Evolutionary conservation across 2,888 invertebrate genomes (phyloP), one percentile per base, ranked within the genome.

Genomic region (Cepaea hortensis): DNA sequence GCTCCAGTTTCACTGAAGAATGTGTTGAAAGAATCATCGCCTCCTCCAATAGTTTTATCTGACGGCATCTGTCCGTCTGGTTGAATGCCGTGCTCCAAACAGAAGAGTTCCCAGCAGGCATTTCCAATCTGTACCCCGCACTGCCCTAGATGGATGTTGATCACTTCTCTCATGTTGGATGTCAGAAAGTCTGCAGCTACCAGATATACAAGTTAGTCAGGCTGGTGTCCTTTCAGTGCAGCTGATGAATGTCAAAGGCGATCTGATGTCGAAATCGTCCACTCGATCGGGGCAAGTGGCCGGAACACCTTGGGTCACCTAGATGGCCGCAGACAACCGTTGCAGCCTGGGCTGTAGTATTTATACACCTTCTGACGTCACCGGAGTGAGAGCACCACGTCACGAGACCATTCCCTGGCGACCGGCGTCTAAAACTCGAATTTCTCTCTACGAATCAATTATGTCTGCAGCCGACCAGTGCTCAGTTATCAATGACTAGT

Each of bases 61-160:
- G 85, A 85, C 9, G 85, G 85, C 76, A 85, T 55, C 61, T 77
- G 72, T 35, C 85, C 85, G 50, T 85, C 85, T 13, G 85, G 85
- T 50, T 80, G 79, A 90, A 95, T 95, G 80, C 95, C 95, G 92
- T 95, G 95, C 90, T 95, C 95, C 88, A 95, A 91, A 89, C 95
- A 95, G 92, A 95, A 95, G 88, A 95, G 92, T 91, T 95, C 95
- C 95, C 95, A 95, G 91, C 95, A 95, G 85, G 95, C 95, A 92
- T 95, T 95, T 88, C 95, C 95, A 88, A 95, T 95, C 91, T 95
- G 95, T 62, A 95, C 95, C 62, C 95, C 95, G 79, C 95, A 95
- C 50, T 85, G 85, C 1, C 85, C 85, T 13, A 81, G 61, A 65
- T 85, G 85, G 55, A 81, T 85, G 73, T 79, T 75, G 11, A 85